A percentile compares a stretch with the other conserved stretches of the same genome.
Evolutionary conservation across 2,113 vertebrate species (phyloP).

Genomic region (Marmota flaviventris): DNA sequence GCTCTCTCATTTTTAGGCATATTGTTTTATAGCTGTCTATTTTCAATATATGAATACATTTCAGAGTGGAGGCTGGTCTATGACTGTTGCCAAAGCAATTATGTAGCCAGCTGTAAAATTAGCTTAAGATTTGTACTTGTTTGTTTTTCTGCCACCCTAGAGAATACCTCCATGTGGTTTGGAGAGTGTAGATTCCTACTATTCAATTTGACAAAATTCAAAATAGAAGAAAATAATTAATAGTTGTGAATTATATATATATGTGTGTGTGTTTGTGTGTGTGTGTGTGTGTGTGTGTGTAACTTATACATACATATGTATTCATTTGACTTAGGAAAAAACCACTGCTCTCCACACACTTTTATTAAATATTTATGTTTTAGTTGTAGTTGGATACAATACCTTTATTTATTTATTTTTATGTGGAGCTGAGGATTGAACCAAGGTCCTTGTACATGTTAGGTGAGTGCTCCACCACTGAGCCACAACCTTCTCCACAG

Average conservation of each 20-base stretch:
- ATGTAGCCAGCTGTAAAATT: constrained; percentile 66
- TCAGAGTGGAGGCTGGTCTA: constrained; percentile 2
- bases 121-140: constrained; percentile 52
- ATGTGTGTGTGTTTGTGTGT: no score
- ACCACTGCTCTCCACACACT: not conserved
- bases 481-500: not conserved
- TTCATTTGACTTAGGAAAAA: constrained; percentile 54
- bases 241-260: not conserved
- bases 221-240: constrained; percentile 44
- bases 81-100: constrained; percentile 52
- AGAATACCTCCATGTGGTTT: constrained; percentile 24
- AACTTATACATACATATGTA: not conserved
- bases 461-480: no score
- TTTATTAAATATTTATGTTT: no score
- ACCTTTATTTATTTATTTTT: no score
- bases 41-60: constrained; percentile 32
- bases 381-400: no score
- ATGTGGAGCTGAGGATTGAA: no score
- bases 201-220: constrained; percentile 41
- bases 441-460: no score
- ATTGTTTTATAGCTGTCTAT: constrained; percentile 1
- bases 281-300: no score
- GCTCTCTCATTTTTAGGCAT: not conserved
- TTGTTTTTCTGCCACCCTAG: constrained; percentile 45
- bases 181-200: constrained; percentile 7